A percentile compares a stretch with the other conserved stretches of the same genome.
These are phyloP conservation scores for Uropetala carovei DNA, from an alignment of 2,888 invertebrate species.

Conservation along the genomic window DNA sequence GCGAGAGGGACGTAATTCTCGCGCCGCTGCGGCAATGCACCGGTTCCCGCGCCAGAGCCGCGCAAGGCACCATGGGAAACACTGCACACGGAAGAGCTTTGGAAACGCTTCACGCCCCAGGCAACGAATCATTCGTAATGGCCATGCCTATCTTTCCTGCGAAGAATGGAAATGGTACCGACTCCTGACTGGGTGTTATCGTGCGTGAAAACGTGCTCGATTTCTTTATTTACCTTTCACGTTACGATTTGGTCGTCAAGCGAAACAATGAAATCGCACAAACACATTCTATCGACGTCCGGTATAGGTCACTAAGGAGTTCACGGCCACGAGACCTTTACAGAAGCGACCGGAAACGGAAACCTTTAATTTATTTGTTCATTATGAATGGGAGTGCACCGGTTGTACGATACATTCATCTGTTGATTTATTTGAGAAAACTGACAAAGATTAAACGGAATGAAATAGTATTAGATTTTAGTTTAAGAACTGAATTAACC, in stretches of 20 bases:
- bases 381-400: too few relatives aligned
- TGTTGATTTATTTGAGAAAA: too few relatives aligned
- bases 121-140: background rate
- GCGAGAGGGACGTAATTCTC: background rate
- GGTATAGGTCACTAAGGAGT: too few relatives aligned
- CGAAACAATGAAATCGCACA: background rate
- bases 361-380: too few relatives aligned
- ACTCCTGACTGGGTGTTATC: background rate
- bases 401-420: too few relatives aligned
- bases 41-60: background rate
- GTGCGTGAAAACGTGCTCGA: constrained; percentile 12
- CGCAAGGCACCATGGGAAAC: background rate
- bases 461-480: too few relatives aligned
- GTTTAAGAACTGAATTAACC: too few relatives aligned
- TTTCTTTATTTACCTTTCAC: background rate
- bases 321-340: too few relatives aligned
- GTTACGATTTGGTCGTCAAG: background rate
- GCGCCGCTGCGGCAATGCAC: background rate
- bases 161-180: constrained; percentile 17
- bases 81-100: background rate
- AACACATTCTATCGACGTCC: background rate
- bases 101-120: background rate
- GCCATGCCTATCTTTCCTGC: background rate
- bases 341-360: too few relatives aligned
- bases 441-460: too few relatives aligned